phyloP scores from a whole-genome alignment of 2,113 vertebrate species.

The Nicator chloris region DNA sequence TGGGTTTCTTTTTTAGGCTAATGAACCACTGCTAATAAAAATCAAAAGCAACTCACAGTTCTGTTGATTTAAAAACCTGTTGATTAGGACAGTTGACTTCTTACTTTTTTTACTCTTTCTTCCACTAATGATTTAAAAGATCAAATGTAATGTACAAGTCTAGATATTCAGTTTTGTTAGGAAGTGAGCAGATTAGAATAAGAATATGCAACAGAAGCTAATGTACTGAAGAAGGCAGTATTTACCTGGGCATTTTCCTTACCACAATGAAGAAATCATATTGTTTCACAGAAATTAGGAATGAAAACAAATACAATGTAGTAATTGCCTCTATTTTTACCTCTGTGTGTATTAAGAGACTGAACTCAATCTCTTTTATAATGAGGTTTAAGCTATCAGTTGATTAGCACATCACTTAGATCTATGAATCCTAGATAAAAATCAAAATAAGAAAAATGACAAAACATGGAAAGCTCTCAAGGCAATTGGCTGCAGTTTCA shows the following conservation, averaged over 20 bases:
- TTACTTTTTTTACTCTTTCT: neutral
- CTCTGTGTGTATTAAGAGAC: neutral
- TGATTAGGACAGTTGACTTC: neutral
- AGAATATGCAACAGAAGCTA: neutral
- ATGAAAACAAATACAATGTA: neutral
- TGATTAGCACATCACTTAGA: neutral
- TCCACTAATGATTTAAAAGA: neutral
- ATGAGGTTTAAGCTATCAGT: neutral
- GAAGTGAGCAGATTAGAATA: neutral
- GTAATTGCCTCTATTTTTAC: neutral
- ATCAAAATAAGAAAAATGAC: neutral
- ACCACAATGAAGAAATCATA: neutral
- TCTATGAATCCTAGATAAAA: neutral
- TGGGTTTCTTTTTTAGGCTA: neutral
- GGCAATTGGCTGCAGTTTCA: neutral
- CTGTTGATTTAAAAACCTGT: neutral
- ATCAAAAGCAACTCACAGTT: neutral
- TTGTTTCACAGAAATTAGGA: neutral
- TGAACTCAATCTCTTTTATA: neutral
- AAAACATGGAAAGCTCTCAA: neutral
- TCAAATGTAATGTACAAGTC: neutral
- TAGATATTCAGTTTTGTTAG: neutral
- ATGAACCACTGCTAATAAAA: neutral
- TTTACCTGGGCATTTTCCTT: neutral
- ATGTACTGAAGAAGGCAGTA: neutral